Evolutionary conservation across 2,888 invertebrate genomes (phyloP), one percentile per base, ranked within the genome.

Genomic region (Pseudococcus longispinus): DNA sequence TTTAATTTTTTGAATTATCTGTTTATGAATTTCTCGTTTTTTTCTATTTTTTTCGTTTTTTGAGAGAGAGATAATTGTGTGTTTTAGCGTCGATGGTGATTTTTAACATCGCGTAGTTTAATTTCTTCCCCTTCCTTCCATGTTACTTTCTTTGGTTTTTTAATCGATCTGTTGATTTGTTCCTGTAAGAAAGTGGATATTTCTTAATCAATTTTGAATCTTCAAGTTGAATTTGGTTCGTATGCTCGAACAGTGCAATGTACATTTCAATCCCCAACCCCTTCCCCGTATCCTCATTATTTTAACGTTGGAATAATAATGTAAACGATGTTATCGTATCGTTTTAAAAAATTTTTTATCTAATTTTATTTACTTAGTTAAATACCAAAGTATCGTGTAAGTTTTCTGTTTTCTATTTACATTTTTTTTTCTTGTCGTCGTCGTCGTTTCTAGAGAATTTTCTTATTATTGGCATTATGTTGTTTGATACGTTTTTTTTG

Each of bases 311-410:
- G 60, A 60, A 9, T 60, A 60, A 60, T 60, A 60, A 11, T n/a
- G n/a, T 23, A 8, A 60, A 60, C 23, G 23, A 23, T 23, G 60
- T 60, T 60, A 60, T 60, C 11, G 60, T 60, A 60, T 60, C 60
- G 13, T 60, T 60, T 60, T 20, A 60, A 8, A 20, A 23, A 74
- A 13, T 32, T 74, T 74, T 74, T 74, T 74, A 37, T 32, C 32
- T 74, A 32, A 29, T 74, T 74, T 74, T 74, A 42, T 74, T 74
- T 74, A 42, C 23, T 9, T 80, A 80, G 29, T 80, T 80, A 42
- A 80, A 42, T 80, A 80, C 77, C 77, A 80, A 80, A 80, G 77
- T 80, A 80, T 80, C 77, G 77, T 29, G 32, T 80, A 80, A 80
- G 77, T 15, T 74, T 74, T 74, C 15, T 26, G 70, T 70, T 70